Evolutionary conservation across 2,797 vertebrate species (phyloP).

Genomic region (Pipistrellus pygmaeus): DNA sequence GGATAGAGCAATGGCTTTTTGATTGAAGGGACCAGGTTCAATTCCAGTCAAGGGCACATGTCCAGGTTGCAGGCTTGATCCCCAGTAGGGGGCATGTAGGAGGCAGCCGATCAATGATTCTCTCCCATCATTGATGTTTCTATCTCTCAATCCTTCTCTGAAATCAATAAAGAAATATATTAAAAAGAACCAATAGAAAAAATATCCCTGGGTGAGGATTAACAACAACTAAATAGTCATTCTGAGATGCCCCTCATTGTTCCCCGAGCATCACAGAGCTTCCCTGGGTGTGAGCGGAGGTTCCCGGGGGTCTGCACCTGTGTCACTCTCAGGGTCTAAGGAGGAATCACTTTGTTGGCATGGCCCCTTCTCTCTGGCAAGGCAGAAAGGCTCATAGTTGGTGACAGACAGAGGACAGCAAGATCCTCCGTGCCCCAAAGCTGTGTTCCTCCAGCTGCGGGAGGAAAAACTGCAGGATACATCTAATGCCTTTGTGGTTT

Average conservation of each 20-base stretch:
- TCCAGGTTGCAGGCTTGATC: too few species aligned
- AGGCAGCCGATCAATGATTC: too few species aligned
- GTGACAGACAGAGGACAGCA: neutral
- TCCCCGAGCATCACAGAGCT: neutral
- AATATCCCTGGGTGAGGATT: neutral
- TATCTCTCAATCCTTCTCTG: too few species aligned
- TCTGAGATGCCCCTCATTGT: neutral
- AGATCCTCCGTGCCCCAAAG: neutral
- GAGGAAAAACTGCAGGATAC: neutral
- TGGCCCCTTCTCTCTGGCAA: neutral
- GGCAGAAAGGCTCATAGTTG: neutral
- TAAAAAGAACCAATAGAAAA: neutral
- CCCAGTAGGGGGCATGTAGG: too few species aligned
- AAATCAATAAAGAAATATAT: too few species aligned
- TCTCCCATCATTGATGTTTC: too few species aligned
- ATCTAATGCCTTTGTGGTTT: neutral
- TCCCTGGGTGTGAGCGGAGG: neutral
- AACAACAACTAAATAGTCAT: neutral
- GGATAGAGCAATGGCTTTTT: too few species aligned
- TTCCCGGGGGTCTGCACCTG: neutral
- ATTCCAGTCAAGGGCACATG: too few species aligned
- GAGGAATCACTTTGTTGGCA: neutral
- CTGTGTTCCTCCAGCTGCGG: neutral
- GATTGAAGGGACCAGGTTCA: too few species aligned
- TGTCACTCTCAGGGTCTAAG: neutral